Conservation (phyloP, 2,797 vertebrate genomes). For the Acomys russatus region DNA sequence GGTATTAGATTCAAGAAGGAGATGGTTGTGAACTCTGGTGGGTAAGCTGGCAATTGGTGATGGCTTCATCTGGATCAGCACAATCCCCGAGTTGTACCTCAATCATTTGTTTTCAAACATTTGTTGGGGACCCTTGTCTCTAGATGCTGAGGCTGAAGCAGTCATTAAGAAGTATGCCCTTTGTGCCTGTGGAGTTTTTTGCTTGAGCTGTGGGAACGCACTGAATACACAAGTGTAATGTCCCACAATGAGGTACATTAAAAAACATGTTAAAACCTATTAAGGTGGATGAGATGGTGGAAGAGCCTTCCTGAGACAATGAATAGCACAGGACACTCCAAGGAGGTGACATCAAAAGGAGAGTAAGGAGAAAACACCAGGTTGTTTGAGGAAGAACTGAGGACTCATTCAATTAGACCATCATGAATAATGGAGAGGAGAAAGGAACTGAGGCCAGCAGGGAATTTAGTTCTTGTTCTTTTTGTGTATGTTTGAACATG, state of each 20-base stretch:
- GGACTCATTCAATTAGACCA: neutral
- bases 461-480: neutral
- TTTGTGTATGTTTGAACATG: neutral
- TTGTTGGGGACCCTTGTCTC: neutral
- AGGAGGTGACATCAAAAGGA: neutral
- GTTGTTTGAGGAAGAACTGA: neutral
- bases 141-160: neutral
- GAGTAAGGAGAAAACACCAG: neutral
- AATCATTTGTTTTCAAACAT: constrained; percentile 32
- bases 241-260: neutral
- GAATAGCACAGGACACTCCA: neutral
- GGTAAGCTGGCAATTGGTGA: neutral
- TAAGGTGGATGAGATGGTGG: neutral
- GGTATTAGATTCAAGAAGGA: neutral
- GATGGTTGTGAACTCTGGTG: neutral
- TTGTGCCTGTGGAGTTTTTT: neutral
- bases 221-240: neutral
- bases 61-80: neutral
- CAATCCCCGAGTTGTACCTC: neutral
- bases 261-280: neutral
- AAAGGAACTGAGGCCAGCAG: neutral
- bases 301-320: neutral
- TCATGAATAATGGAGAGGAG: neutral
- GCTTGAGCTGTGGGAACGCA: constrained; percentile 39
- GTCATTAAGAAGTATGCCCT: neutral